Evolutionary conservation across 1,140 invertebrate species (phyloP).

Genomic region (Calephelis virginiensis): DNA sequence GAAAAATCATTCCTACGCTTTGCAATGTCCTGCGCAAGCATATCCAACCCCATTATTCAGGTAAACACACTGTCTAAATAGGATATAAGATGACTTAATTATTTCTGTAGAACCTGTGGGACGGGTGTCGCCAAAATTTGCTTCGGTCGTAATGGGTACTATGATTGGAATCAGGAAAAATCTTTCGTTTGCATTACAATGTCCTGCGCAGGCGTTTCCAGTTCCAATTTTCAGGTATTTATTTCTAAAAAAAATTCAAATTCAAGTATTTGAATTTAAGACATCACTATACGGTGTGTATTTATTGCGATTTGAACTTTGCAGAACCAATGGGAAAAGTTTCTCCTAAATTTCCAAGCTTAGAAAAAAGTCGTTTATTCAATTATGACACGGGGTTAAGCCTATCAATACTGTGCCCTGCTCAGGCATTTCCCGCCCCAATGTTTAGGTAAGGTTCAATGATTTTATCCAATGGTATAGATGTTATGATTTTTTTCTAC

Average conservation of each 20-base stretch:
- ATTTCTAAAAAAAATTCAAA: constrained; percentile 18
- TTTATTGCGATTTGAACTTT: constrained; percentile 30
- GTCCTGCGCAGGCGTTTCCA: constrained; percentile 85
- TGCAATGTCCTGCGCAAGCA: constrained; percentile 87
- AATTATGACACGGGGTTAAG: constrained; percentile 60
- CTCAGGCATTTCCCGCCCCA: constrained; percentile 83
- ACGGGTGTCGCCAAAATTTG: constrained; percentile 84
- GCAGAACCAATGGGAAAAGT: constrained; percentile 80
- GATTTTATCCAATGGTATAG: background rate
- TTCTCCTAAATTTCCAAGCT: constrained; percentile 82
- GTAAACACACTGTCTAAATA: constrained; percentile 69
- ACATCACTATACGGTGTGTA: background rate
- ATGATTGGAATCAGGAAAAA: constrained; percentile 69
- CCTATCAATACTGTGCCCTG: constrained; percentile 65
- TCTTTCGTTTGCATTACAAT: constrained; percentile 80
- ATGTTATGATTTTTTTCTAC: constrained; percentile 34
- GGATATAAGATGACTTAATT: constrained; percentile 28
- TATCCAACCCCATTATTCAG: constrained; percentile 84
- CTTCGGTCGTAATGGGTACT: constrained; percentile 76
- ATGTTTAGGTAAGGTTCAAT: constrained; percentile 76
- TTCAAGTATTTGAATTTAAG: constrained; percentile 17
- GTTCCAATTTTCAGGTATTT: constrained; percentile 84
- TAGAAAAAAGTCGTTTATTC: constrained; percentile 82
- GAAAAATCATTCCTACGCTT: constrained; percentile 75
- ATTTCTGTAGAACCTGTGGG: constrained; percentile 82